phyloP scores from a whole-genome alignment of 2,888 invertebrate species.

The Embidobia sp. region DNA sequence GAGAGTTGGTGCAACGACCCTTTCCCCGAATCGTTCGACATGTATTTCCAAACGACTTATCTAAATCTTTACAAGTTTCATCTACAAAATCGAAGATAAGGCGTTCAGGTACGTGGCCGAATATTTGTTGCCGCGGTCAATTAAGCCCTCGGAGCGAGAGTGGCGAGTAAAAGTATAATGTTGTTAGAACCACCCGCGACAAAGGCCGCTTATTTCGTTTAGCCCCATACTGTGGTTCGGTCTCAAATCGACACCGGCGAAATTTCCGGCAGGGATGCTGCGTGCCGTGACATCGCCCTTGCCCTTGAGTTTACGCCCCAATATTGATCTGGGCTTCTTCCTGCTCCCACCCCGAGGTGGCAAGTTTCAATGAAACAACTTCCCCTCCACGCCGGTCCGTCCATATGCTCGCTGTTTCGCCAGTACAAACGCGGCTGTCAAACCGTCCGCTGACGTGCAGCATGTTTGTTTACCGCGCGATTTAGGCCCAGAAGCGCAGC shows the following conservation, averaged over 20 bases:
- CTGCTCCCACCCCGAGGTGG: slow-evolving; percentile 68
- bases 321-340: slow-evolving; percentile 77
- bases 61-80: no score
- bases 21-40: no score
- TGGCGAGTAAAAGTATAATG: no score
- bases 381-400: slow-evolving; percentile 69
- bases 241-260: slow-evolving; percentile 32
- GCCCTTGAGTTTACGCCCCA: slow-evolving; percentile 78
- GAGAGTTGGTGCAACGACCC: no score
- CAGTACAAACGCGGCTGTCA: slow-evolving; percentile 78
- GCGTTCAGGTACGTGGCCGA: no score
- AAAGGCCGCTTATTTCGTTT: slow-evolving; percentile 13
- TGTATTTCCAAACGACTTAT: no score
- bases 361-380: slow-evolving; percentile 70
- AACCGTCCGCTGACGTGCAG: slow-evolving; percentile 68
- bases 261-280: slow-evolving; percentile 46
- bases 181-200: neutral
- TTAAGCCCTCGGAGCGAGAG: no score
- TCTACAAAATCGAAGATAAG: no score
- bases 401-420: slow-evolving; percentile 73
- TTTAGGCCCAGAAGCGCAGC: neutral
- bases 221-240: neutral
- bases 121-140: no score
- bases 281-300: slow-evolving; percentile 70
- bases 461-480: slow-evolving; percentile 20